A percentile compares a stretch with the other conserved stretches of the same genome.
Evolutionary conservation across 2,113 vertebrate species (phyloP).

Genomic region (Todiramphus chloris): DNA sequence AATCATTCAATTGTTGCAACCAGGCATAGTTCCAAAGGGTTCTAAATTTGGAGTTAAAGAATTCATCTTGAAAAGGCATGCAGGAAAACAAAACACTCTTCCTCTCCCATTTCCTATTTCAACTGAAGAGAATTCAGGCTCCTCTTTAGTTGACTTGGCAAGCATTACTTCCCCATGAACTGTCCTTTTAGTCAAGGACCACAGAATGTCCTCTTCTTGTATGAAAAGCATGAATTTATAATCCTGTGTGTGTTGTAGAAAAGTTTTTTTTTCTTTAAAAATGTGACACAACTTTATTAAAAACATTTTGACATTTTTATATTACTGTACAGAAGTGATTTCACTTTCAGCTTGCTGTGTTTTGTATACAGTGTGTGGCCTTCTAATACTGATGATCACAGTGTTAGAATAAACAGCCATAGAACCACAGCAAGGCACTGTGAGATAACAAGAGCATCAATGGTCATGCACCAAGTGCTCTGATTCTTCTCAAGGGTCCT

Average conservation of each 20-base stretch:
- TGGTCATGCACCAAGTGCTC: neutral
- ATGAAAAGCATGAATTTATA: neutral
- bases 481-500: neutral
- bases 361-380: neutral
- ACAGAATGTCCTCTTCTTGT: neutral
- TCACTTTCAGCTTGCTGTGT: neutral
- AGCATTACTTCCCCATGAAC: neutral
- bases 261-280: neutral
- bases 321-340: neutral
- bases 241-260: neutral
- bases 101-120: constrained; percentile 19
- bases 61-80: neutral
- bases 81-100: constrained; percentile 22
- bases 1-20: constrained; percentile 29
- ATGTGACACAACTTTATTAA: neutral
- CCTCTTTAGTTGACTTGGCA: neutral
- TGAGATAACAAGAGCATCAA: neutral
- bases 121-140: neutral
- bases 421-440: neutral
- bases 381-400: neutral
- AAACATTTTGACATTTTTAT: neutral
- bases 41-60: constrained; percentile 5
- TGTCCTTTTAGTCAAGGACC: neutral
- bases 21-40: constrained; percentile 29
- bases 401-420: neutral